Base-by-base conservation (phyloP, 2,888 invertebrate genomes). In the Machimus rusticus region DNA sequence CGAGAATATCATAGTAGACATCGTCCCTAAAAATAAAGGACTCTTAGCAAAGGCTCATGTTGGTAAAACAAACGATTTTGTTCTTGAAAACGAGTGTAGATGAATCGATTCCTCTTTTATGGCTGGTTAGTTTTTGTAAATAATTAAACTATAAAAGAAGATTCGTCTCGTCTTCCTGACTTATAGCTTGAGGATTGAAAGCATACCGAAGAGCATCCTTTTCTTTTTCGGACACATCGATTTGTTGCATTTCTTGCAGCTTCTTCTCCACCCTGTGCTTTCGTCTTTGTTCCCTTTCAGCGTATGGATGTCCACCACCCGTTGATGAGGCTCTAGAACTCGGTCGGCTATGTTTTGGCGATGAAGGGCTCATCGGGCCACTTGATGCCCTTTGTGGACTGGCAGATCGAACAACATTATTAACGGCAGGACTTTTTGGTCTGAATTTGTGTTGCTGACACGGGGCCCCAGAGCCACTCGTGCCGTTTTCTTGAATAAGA, bases 181-280 rank as follows among this genome's bases (percentile, higher is more conserved):
- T 39, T 39, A 39, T 6, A 1, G 16, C 0, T 19, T 8, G 16
- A n/a, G 19, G 34, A 34, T 87, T 94, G 1, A 76, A 76, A 4
- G 3, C 39, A 31, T 77, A 88, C 88, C 90, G 91, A 46, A 90
- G 89, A 43, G 91, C 90, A 82, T 92, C 92, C 76, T 91, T 92
- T 89, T 92, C 91, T 31, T 74, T 92, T 91, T 93, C 93, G 5
- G 90, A 89, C 84, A 90, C 90, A 90, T 90, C 91, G 74, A 93
- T 89, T 92, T 93, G 95, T 90, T 96, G 96, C 91, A 97, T 94
- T 92, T 98, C 97, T 90, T 96, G 96, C 12, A 98, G 93, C 90
- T 97, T 97, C 86, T 97, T 95, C 90, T 98, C 98, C 0, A 98
- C 97, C 23, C 98, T 94, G 91, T 95, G 96, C 91, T 97, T 97